Evolutionary conservation across 2,797 vertebrate species (phyloP).

Genomic region (Varecia variegata): DNA sequence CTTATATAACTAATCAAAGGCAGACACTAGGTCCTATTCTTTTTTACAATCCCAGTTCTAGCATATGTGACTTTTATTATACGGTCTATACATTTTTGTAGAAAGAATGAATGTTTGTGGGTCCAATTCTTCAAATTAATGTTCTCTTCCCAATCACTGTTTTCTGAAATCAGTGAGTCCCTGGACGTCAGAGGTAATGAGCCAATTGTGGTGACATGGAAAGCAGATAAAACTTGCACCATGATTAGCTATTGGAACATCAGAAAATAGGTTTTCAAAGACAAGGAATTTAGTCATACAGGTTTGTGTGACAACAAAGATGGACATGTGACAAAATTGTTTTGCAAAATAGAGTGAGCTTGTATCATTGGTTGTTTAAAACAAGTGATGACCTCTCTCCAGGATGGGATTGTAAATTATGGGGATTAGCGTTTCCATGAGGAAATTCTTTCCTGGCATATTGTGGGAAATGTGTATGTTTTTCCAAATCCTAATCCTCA

Average conservation of each 20-base stretch:
- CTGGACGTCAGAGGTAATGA: background rate
- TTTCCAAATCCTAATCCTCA: background rate
- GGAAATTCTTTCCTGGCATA: background rate
- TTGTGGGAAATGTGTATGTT: background rate
- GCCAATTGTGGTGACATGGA: background rate
- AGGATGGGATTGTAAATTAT: background rate
- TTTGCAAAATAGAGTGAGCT: background rate
- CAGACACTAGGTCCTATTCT: background rate
- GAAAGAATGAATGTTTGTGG: background rate
- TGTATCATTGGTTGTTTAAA: background rate
- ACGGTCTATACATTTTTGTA: background rate
- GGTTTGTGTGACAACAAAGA: background rate
- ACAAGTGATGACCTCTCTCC: background rate
- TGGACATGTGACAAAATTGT: background rate
- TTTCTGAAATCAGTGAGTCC: background rate
- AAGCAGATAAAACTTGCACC: background rate
- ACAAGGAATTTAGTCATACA: background rate
- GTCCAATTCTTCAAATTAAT: background rate
- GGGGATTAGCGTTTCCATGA: background rate
- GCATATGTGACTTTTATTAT: background rate
- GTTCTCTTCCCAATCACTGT: background rate
- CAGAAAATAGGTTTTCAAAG: background rate
- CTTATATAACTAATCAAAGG: background rate
- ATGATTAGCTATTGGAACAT: background rate
- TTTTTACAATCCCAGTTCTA: background rate